A percentile compares a stretch with the other conserved stretches of the same genome.
Evolutionary conservation across 2,113 vertebrate genomes (phyloP).

Genomic region (Emydura subglobosa): DNA sequence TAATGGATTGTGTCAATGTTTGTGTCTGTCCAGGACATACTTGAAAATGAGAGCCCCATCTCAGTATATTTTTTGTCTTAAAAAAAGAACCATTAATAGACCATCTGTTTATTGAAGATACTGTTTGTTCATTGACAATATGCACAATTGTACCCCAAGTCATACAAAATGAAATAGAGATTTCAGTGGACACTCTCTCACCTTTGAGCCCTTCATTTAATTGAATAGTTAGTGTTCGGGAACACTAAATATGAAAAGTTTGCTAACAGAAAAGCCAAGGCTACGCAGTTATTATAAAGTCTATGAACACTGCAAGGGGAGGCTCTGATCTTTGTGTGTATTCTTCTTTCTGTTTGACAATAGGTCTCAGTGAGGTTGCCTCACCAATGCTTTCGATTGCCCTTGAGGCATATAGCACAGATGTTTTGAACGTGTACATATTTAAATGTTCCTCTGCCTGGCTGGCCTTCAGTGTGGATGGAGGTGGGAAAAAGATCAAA

Average conservation of each 20-base stretch:
- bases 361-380: slow-evolving; percentile 5
- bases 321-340: slow-evolving; percentile 15
- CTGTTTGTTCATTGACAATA: slow-evolving; percentile 47
- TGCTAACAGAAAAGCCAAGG: neutral
- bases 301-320: neutral
- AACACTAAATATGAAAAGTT: slow-evolving; percentile 52
- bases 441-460: slow-evolving; percentile 17
- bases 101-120: neutral
- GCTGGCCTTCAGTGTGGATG: neutral
- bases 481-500: slow-evolving; percentile 51
- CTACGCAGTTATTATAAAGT: neutral
- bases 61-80: neutral
- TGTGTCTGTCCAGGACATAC: neutral
- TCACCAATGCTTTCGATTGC: neutral
- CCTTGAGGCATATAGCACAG: slow-evolving; percentile 23
- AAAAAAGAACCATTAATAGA: neutral
- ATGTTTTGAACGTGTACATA: neutral
- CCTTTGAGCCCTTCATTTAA: slow-evolving; percentile 46
- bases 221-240: slow-evolving; percentile 39
- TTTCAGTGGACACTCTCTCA: neutral
- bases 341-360: slow-evolving; percentile 11
- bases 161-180: slow-evolving; percentile 49
- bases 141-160: neutral
- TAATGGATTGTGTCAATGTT: neutral
- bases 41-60: neutral